Evolutionary conservation across 2,113 vertebrate genomes (phyloP).

Genomic region (Lontra canadensis): DNA sequence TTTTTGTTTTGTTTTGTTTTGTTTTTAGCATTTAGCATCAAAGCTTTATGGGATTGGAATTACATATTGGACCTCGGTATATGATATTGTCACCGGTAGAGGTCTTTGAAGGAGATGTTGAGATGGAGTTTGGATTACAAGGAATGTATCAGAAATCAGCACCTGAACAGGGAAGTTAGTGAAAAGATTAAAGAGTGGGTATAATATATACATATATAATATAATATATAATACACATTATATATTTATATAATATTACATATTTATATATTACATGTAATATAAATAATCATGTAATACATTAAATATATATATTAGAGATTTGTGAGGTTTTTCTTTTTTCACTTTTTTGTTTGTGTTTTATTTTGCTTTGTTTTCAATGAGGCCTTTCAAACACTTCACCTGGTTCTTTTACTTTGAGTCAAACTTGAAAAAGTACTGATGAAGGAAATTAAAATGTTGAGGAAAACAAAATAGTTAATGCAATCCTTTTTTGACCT

Average conservation of each 20-base stretch:
- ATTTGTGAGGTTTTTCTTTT: neutral
- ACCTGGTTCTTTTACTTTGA: neutral
- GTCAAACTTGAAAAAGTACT: neutral
- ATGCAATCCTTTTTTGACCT: neutral
- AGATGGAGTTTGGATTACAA: neutral
- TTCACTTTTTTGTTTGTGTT: neutral
- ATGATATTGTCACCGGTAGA: too few relatives aligned
- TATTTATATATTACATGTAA: neutral
- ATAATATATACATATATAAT: neutral
- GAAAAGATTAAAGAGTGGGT: neutral
- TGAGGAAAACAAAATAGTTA: neutral
- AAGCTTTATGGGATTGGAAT: neutral
- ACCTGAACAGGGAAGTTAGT: neutral
- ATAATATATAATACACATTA: neutral
- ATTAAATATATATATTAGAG: neutral
- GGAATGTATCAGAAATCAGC: neutral
- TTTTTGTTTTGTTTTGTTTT: neutral
- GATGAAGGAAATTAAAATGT: neutral
- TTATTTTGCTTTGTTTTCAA: neutral
- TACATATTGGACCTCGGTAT: neutral
- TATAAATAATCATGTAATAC: neutral
- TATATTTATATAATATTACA: neutral
- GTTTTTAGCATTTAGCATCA: neutral
- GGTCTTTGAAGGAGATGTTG: neutral
- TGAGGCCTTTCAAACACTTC: neutral